Evolutionary conservation across 2,797 vertebrate species (phyloP), one percentile per base, ranked within the genome.

Genomic region (Limosa lapponica): DNA sequence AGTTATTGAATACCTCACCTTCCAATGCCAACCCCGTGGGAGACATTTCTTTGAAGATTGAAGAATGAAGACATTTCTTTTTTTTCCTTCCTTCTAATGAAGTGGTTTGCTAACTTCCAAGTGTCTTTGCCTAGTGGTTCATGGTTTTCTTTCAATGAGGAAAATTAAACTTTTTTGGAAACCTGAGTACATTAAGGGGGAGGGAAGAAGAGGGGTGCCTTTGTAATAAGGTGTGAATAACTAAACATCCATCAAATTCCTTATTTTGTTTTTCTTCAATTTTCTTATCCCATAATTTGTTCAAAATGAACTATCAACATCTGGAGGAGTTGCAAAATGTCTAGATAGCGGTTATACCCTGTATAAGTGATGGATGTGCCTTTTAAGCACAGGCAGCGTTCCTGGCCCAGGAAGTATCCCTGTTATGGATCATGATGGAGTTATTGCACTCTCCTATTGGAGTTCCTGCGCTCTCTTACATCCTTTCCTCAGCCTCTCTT

Each of bases 191-290:
- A 44, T 46, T 80, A 39, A 54, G 10, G 18, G 8, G 17, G 2
- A 36, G 5, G 10, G 18, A 28, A 51, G 6, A 8, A 27, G 3
- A 59, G 25, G 3, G 5, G 4, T 10, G 4, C 8, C 2, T 55
- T 37, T 64, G 4, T 51, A 49, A n/a, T 24, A 70, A 73, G 3
- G 4, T 43, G 4, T 37, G 36, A 72, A 43, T 22, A 62, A 36
- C 3, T 23, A 32, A 13, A 37, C 3, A 44, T 49, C n/a, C 25
- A 9, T 27, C 7, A 9, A 6, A 10, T 8, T 36, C 11, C 11
- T 61, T 3, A 0, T n/a, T 59, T 78, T 55, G 3, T 51, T 69
- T 51, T 5, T 58, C 28, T 51, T 30, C 10, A 34, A 4, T 54
- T 72, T 91, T 75, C 36, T 64, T 59, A 11, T 52, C 14, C 34